Evolutionary conservation across 2,113 vertebrate species (phyloP), one percentile per base, ranked within the genome.

Genomic region (Gopherus evgoodei): DNA sequence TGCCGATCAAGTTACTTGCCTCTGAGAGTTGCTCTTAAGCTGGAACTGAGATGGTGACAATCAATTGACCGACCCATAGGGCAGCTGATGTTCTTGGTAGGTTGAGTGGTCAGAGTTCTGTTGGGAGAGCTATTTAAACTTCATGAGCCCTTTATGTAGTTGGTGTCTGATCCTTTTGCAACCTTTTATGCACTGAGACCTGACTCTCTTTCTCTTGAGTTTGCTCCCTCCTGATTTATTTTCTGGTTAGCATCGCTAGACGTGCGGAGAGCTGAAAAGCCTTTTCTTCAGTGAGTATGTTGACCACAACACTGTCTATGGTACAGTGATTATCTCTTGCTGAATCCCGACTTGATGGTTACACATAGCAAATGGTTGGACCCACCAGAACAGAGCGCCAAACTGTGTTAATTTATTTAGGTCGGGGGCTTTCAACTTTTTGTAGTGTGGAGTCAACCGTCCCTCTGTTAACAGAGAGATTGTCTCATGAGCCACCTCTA

Each of bases 171-270:
- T 42, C 72, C 11, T 75, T 42, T 13, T 24, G 72, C 72, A 75
- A 38, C 38, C 38, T 24, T 42, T 57, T 42, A 5, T 75, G 38
- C 38, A 22, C 38, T 25, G 69, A 42, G 38, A 42, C 22, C 22
- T 6, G n/a, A 42, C 72, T 25, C 3, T 42, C 0, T n/a, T 5
- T 24, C 21, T 12, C 25, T 42, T 10, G 72, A 3, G 38, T 24
- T 38, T 75, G n/a, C 72, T 42, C 22, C 72, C 69, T 75, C 38
- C 22, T 24, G 72, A 42, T 75, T 75, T 44, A 11, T 75, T 75
- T 24, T 42, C 72, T 42, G 38, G 38, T 19, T 75, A 38, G 69
- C 69, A 38, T 42, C 22, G 4, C n/a, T 75, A 42, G 38, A 24
- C 11, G n/a, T 19, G 11, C 4, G 22, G 38, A 75, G 38, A 24